Base-by-base conservation (phyloP, 2,888 invertebrate species). In the Oligia strigilis region DNA sequence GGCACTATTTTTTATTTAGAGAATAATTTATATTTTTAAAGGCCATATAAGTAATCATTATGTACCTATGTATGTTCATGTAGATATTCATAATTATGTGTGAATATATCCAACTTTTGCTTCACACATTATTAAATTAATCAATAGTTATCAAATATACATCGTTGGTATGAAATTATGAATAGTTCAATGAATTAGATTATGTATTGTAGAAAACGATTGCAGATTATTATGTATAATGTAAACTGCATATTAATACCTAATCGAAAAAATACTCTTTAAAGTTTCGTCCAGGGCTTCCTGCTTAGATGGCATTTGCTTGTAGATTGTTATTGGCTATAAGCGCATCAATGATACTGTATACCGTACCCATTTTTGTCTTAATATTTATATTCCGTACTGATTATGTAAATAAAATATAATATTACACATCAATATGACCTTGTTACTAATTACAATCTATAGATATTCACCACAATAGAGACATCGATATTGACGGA, bases 391-490 rank as follows among this genome's bases (percentile, higher is more conserved):
- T 83, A 86, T 80, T 82, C 80, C 79, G 87, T 83, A 88, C 69
- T 89, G 80, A 83, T 86, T 88, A 84, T 86, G 88, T 89, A 87
- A 88, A 89, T 89, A 89, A 89, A 89, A 83, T 82, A 81, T 83
- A 79, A 81, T 87, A 83, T 83, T 80, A 75, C 81, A 71, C 83
- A 77, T 80, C 66, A 82, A 79, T 52, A 77, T 72, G 75, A 80
- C 64, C 75, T 89, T 89, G 55, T 88, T 89, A 88, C 81, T 84
- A 60, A 82, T 84, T 79, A 65, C 58, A 62, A 66, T 78, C 46
- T 43, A 62, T 58, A 52, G 36, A 71, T 52, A 71, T 75, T 72
- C 17, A 79, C 43, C 67, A 73, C 14, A 66, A 40, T 76, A 64
- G 46, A 40, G 29, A 29, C 29, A 29, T 14, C 29, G 52, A 64